Evolutionary conservation across 2,113 vertebrate species (phyloP), one percentile per base, ranked within the genome.

Genomic region (Forbesichthys agassizii): DNA sequence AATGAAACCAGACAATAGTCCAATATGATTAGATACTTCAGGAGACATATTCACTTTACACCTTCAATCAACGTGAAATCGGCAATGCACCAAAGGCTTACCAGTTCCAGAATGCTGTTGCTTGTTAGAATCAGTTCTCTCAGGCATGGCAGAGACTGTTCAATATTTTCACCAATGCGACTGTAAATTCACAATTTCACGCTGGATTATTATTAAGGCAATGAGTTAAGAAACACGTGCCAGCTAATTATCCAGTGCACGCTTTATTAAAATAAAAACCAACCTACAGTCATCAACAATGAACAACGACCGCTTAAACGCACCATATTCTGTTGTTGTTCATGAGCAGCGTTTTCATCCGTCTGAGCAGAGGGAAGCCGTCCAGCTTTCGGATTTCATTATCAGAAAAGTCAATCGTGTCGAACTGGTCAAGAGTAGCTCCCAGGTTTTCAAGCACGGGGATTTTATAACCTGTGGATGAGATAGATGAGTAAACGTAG

Each of bases 311-410:
- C 3, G 1, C 27, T 27, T 27, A 27, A 27, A 73, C 84, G 92
- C 18, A 98, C 97, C 98, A 99, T 75, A 98, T 96, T 68, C 96
- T 92, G 74, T 98, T 98, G 90, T 97, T 99, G 84, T 99, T 99
- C 91, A 99, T 91, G 42, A 98, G 77, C 1, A 98, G 82, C 0
- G 95, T 96, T 84, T 98, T 99, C 64, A 98, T 92, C 72, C 97
- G 88, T 64, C 86, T 93, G 48, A 99, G 86, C 69, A 99, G 68
- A 3, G 98, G 98, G 69, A 99, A 99, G 0, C 97, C 96, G 1
- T 98, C 97, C 79, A 99, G 79, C 52, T 99, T 99, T 3, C 97
- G 84, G 62, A 98, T 92, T 81, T 98, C 98, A 68, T 99, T 99
- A 78, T 99, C 98, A 1, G 98, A 99, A 83, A 99, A 96, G 81